A percentile compares a stretch with the other conserved stretches of the same genome.
These are phyloP conservation scores for Urosaurus nigricauda DNA, from an alignment of 2,797 vertebrate genomes.

Conservation along the genomic window DNA sequence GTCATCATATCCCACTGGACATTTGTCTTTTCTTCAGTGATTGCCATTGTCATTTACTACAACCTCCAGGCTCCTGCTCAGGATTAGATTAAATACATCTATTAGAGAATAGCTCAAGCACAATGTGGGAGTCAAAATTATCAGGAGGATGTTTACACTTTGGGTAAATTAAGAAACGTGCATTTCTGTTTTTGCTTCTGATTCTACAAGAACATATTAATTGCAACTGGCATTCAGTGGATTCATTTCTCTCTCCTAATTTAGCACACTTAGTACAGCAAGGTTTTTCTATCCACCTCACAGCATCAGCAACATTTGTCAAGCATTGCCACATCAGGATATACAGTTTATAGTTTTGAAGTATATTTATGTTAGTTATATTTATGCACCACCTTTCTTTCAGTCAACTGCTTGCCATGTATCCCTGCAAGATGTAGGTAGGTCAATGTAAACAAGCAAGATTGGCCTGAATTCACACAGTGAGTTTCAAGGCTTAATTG, in stretches of 20 bases:
- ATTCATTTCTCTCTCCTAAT: neutral
- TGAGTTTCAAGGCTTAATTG: neutral
- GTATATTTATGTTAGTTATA: neutral
- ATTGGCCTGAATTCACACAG: neutral
- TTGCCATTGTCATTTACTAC: conserved; percentile 42
- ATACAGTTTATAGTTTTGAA: neutral
- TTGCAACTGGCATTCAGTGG: neutral
- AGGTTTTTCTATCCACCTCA: neutral
- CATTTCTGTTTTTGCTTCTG: neutral
- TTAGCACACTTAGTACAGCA: neutral
- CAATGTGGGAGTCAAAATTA: neutral
- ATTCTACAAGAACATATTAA: neutral
- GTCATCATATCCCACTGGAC: conserved; percentile 11
- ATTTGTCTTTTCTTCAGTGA: conserved; percentile 32
- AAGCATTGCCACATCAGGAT: neutral
- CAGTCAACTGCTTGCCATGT: neutral
- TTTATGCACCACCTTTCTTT: neutral
- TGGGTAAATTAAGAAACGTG: neutral
- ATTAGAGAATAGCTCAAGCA: conserved; percentile 32
- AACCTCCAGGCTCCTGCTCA: conserved; percentile 25
- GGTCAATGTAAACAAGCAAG: neutral
- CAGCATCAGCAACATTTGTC: neutral
- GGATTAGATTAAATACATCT: conserved; percentile 6
- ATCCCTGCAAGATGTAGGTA: neutral
- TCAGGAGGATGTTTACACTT: neutral